Evolutionary conservation across 2,797 vertebrate genomes (phyloP), one percentile per base, ranked within the genome.

Genomic region (Triplophysa bombifrons): DNA sequence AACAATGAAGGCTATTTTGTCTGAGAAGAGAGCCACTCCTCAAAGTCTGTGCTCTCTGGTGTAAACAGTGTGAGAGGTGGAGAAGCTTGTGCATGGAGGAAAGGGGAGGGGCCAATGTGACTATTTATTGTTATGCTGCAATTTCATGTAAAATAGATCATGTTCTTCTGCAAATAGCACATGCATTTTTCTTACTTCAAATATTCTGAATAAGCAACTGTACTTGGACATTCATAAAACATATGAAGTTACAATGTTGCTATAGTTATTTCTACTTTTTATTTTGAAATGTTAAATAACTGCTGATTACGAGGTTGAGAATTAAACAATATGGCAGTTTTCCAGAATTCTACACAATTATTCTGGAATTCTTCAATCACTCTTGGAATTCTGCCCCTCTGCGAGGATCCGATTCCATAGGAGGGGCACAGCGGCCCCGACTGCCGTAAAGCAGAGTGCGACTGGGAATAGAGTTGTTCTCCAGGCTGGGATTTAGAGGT

Each of bases 391-490:
- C 56, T 51, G 17, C 20, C 38, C 56, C 65, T 19, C 44, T 72
- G 84, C 61, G 50, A 30, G 74, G 77, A 76, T 84, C 76, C 67
- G 56, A 82, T 84, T 80, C 72, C 82, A 82, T 80, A 82, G 80
- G 82, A 82, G 82, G 81, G 74, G 50, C 80, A 58, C 80, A 80
- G 83, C 50, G 81, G 71, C 78, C 65, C 86, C 16, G 74, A 83
- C 84, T 88, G 89, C 86, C 85, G 70, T 87, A 89, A 89, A 92
- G 86, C 85, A 72, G 76, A 83, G 82, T 85, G 77, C 65, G 67
- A 34, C 71, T 65, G 44, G 70, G 80, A 89, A 90, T 80, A 78
- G 67, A 80, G 81, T 44, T 58, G 80, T 85, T 78, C 76, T 83
- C 81, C 77, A 68, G 85, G 84, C 84, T 75, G 41, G 86, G 90